phyloP scores from a whole-genome alignment of 2,113 vertebrate species.

The Brachypteracias leptosomus region DNA sequence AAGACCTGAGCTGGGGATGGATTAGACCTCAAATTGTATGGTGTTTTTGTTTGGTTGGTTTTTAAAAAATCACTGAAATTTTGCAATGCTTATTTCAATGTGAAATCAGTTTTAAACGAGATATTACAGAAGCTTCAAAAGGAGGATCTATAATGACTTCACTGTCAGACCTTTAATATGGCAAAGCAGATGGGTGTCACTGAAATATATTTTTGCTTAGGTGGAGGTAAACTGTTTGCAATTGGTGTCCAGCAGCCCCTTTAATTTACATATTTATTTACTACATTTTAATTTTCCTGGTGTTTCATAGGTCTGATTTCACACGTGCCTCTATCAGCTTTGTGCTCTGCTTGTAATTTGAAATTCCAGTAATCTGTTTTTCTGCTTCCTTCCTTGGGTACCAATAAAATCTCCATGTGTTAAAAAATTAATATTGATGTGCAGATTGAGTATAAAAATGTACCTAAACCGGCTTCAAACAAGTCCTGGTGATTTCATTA shows the following conservation, averaged over 20 bases:
- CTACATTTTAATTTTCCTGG: background rate
- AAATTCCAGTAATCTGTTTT: constrained; percentile 49
- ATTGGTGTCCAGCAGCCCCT: background rate
- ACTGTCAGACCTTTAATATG: background rate
- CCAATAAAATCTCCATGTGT: constrained; percentile 67
- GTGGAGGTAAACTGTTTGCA: background rate
- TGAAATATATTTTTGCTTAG: background rate
- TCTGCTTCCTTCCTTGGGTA: constrained; percentile 47
- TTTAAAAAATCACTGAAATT: no score
- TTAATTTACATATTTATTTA: background rate
- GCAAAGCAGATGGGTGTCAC: background rate
- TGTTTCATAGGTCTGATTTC: constrained; percentile 1
- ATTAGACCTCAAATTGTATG: background rate
- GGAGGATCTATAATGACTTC: background rate
- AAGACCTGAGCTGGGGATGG: background rate
- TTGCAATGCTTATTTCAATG: background rate
- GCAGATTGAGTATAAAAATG: constrained; percentile 63
- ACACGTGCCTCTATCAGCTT: background rate
- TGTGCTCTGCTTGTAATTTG: background rate
- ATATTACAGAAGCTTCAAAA: background rate
- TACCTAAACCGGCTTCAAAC: constrained; percentile 60
- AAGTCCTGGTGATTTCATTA: constrained; percentile 64
- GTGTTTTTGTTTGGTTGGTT: background rate
- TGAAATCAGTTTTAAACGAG: background rate
- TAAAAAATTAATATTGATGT: constrained; percentile 74